Evolutionary conservation across 2,797 vertebrate species (phyloP), one percentile per base, ranked within the genome.

Genomic region (Crenichthys baileyi): DNA sequence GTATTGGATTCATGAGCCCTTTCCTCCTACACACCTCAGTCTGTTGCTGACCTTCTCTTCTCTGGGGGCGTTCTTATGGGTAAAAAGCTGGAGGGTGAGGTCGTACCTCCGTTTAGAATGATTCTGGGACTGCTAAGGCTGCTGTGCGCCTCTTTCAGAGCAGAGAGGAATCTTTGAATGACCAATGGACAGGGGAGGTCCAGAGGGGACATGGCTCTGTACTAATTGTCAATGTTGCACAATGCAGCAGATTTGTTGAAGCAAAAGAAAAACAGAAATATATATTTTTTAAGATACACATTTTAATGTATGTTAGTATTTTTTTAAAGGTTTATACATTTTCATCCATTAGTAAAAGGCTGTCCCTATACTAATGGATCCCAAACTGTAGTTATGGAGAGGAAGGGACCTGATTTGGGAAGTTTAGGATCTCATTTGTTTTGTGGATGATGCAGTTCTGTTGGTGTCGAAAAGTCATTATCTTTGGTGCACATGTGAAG

Each of bases 41-140:
- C 80, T 63, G 80, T 51, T 44, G 11, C 72, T 58, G 71, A 79
- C 1, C 72, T 80, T 20, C 51, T 55, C 46, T 83, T 75, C 76
- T 76, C 71, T 51, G 79, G 81, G 80, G 75, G 41, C 63, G 75
- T 70, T 24, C 71, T 60, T 29, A 41, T 58, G 78, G 87, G 77
- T 88, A 86, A 90, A 86, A 51, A 55, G 46, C 81, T 86, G 48
- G 11, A 80, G 79, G 88, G 74, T 22, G 85, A 88, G 85, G 82
- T 91, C 74, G 39, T 73, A 72, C 63, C 83, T 78, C 87, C 24
- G 39, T 82, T 84, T 70, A 73, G 70, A 70, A 12, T 1, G 72
- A 74, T 63, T 83, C 71, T 80, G 67, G 81, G 75, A 75, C 82
- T 79, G 77, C 81, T 71, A 7, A 78, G 76, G 73, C 79, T 48